phyloP scores from a whole-genome alignment of 2,113 vertebrate genomes.

The Ictalurus punctatus region DNA sequence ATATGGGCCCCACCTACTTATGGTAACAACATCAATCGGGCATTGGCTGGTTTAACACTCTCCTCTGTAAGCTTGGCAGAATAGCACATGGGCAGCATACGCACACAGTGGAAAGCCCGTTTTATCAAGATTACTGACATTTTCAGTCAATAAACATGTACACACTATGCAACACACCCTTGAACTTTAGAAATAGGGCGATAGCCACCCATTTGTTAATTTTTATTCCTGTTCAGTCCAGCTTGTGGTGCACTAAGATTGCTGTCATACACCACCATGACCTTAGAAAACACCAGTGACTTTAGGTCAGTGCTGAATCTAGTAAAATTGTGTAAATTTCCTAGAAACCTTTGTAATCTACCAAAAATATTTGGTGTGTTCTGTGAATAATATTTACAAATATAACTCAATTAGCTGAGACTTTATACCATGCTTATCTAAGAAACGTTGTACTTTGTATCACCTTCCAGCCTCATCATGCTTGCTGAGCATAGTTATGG shows the following conservation, averaged over 20 bases:
- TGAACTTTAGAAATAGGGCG: constrained; percentile 66
- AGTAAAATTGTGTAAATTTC: not conserved
- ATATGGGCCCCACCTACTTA: constrained; percentile 64
- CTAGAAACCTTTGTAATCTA: not conserved
- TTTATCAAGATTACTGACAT: not conserved
- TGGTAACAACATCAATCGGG: not conserved
- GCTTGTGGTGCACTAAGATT: constrained; percentile 48
- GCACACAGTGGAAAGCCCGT: not conserved
- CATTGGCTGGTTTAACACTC: constrained; percentile 60
- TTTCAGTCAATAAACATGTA: constrained; percentile 2
- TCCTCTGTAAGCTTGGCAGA: constrained; percentile 33
- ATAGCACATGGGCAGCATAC: constrained; percentile 53
- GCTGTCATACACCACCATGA: not conserved
- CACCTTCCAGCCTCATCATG: constrained; percentile 37
- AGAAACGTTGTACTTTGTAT: constrained; percentile 52
- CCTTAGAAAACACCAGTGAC: not conserved
- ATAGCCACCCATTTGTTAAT: constrained; percentile 37
- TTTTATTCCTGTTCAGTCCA: constrained; percentile 63
- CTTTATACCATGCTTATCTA: constrained; percentile 36
- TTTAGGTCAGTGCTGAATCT: not conserved
- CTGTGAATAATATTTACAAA: not conserved
- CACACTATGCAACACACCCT: constrained; percentile 50
- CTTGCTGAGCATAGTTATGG: constrained; percentile 9
- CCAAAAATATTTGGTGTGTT: not conserved
- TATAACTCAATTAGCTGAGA: constrained; percentile 9